These are phyloP conservation scores for Gadus macrocephalus DNA, from an alignment of 2,113 vertebrate species.

Conservation along the genomic window DNA sequence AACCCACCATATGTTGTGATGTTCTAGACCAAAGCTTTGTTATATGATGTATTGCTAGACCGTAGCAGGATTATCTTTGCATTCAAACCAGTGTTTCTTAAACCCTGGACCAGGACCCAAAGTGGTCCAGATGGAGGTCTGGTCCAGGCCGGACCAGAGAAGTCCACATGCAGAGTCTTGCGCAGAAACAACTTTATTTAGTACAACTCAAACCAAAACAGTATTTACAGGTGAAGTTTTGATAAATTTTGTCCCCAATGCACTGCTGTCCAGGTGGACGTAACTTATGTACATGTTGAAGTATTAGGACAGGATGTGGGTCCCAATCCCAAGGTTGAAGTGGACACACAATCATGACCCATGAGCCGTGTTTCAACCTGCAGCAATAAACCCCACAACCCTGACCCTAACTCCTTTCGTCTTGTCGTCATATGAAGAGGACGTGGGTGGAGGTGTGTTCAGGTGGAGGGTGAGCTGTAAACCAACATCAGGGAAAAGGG, in stretches of 20 bases:
- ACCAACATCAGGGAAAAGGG: too few species aligned
- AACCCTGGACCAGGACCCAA: too few species aligned
- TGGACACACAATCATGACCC: background rate
- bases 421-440: background rate
- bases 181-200: background rate
- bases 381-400: background rate
- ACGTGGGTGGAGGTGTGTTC: too few species aligned
- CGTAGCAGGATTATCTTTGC: too few species aligned
- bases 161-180: background rate
- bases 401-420: background rate
- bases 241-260: slow-evolving; percentile 26
- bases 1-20: too few species aligned
- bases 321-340: background rate
- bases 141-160: background rate
- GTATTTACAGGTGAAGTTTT: slow-evolving; percentile 47
- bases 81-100: too few species aligned
- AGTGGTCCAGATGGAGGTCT: too few species aligned
- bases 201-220: slow-evolving; percentile 32
- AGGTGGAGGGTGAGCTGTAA: too few species aligned
- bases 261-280: slow-evolving; percentile 43
- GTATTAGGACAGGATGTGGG: slow-evolving; percentile 7
- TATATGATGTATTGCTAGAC: too few species aligned
- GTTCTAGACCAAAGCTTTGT: too few species aligned
- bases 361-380: background rate
- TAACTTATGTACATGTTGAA: slow-evolving; percentile 26